A percentile compares a stretch with the other conserved stretches of the same genome.
Evolutionary conservation across 2,797 vertebrate species (phyloP).

Genomic region (Tauraco hartlaubi): DNA sequence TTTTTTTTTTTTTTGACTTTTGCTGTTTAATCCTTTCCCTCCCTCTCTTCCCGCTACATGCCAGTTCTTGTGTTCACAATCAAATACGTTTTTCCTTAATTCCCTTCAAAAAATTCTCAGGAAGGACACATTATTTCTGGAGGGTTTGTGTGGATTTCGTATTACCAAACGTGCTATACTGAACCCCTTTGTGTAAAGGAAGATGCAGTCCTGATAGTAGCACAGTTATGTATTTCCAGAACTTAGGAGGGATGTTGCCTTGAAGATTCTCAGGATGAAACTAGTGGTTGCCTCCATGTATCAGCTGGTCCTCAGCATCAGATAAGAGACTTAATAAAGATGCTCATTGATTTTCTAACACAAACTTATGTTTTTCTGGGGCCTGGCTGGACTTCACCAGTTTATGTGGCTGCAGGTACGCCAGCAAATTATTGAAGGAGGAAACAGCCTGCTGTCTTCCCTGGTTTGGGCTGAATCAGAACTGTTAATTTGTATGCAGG

Average conservation of each 20-base stretch:
- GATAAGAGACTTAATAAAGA: neutral
- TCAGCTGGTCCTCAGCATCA: neutral
- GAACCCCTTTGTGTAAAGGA: neutral
- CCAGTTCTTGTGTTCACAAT: neutral
- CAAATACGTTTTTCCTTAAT: neutral
- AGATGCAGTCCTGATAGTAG: neutral
- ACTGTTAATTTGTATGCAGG: neutral
- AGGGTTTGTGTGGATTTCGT: neutral
- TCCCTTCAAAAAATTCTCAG: neutral
- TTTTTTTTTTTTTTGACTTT: neutral
- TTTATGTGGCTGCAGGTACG: neutral
- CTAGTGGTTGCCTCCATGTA: neutral
- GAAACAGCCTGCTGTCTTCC: neutral
- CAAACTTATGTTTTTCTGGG: neutral
- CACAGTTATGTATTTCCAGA: neutral
- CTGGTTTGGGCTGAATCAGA: neutral
- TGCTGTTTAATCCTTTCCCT: neutral
- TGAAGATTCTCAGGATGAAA: neutral
- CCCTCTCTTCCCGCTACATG: neutral
- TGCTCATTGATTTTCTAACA: fast-evolving
- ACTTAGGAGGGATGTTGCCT: neutral
- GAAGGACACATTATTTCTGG: neutral
- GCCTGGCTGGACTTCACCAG: neutral
- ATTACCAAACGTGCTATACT: neutral
- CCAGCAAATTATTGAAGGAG: neutral